These are phyloP conservation scores for Rhombomys opimus DNA, from an alignment of 2,113 vertebrate species.

Conservation along the genomic window DNA sequence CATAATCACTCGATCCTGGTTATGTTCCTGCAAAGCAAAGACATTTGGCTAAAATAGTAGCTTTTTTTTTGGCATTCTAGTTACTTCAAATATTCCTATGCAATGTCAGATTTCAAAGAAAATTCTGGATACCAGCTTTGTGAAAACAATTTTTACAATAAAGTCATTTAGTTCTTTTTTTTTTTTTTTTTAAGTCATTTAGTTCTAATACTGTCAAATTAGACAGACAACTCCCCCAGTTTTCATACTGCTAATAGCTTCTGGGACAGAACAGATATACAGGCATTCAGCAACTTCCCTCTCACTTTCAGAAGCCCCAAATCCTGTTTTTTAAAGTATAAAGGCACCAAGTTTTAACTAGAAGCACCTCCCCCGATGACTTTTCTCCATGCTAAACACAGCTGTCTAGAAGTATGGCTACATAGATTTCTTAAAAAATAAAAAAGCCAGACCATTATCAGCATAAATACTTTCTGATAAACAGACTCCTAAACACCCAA, in stretches of 20 bases:
- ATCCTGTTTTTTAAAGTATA: constrained; percentile 59
- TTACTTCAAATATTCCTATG: constrained; percentile 36
- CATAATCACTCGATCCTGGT: background rate
- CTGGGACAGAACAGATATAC: constrained; percentile 7
- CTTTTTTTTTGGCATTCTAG: background rate
- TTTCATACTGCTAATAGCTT: constrained; percentile 36
- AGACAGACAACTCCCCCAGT: background rate
- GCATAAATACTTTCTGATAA: constrained; percentile 51
- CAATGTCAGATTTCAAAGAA: constrained; percentile 62
- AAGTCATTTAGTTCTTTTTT: constrained; percentile 41
- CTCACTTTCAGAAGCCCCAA: constrained; percentile 56
- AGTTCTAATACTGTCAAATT: constrained; percentile 48
- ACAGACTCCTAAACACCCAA: constrained; percentile 49
- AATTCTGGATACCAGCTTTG: constrained; percentile 31
- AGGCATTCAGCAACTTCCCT: constrained; percentile 1
- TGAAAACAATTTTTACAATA: constrained; percentile 52
- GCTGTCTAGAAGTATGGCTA: constrained; percentile 58
- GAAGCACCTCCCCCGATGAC: constrained; percentile 48
- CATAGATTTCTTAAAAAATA: background rate
- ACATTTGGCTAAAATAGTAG: background rate
- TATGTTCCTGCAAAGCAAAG: constrained; percentile 40
- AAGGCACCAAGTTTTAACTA: constrained; percentile 50
- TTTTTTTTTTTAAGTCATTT: no score
- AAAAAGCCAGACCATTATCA: constrained; percentile 8
- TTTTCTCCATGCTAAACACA: constrained; percentile 68